Conservation (phyloP, 2,113 vertebrate species). For the Prunella himalayana region DNA sequence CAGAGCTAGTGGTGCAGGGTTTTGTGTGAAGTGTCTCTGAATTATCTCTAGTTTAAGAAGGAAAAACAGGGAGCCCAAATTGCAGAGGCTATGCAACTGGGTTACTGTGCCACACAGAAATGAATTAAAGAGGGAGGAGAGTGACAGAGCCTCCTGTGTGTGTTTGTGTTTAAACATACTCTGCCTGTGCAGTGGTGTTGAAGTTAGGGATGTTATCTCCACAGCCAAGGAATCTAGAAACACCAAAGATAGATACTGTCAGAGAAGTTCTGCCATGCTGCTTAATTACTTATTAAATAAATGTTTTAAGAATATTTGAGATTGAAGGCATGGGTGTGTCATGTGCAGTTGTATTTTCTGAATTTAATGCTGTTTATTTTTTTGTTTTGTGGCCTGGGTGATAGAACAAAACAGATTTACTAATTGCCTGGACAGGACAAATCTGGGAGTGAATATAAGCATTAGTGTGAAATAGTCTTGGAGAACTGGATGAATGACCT, state of each 20-base stretch:
- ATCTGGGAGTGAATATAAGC: background rate
- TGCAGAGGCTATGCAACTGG: background rate
- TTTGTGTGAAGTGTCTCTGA: background rate
- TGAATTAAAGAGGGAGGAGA: background rate
- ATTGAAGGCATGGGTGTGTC: background rate
- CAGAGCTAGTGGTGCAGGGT: accelerated
- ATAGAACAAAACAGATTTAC: background rate
- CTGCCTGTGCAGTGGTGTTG: background rate
- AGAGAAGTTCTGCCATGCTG: background rate
- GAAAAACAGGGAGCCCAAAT: background rate
- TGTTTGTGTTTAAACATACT: background rate
- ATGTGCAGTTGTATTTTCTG: background rate
- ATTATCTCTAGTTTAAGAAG: background rate
- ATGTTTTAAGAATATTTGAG: background rate
- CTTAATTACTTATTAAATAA: background rate
- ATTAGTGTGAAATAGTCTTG: background rate
- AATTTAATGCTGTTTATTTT: background rate
- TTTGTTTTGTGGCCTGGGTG: background rate
- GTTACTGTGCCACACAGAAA: constrained; percentile 1
- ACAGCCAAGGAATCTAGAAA: background rate
- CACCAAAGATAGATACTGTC: background rate
- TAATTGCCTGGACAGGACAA: background rate
- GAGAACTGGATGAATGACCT: background rate
- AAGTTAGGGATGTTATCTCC: background rate
- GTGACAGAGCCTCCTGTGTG: background rate